These are phyloP conservation scores for Alauda arvensis DNA, from an alignment of 2,797 vertebrate species.

Conservation along the genomic window DNA sequence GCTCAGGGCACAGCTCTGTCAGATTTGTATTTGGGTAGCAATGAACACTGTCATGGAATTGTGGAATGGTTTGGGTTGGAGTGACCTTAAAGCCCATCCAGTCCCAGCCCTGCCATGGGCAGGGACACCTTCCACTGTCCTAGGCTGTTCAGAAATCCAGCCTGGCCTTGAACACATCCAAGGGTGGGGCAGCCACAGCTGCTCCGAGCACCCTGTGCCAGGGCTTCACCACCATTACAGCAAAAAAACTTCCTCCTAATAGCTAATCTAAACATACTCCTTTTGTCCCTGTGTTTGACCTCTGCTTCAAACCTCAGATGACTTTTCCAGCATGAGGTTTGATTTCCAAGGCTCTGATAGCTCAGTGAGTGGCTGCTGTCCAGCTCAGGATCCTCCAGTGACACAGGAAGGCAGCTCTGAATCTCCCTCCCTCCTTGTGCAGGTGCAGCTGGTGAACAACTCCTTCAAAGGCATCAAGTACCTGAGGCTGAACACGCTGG, in stretches of 20 bases:
- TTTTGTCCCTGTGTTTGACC: neutral
- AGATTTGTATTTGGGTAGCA: neutral
- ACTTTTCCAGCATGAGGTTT: neutral
- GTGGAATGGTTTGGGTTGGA: neutral
- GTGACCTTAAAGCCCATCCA: neutral
- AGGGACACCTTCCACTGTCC: neutral
- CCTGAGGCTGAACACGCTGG: slow-evolving; percentile 90
- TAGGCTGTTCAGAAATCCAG: neutral
- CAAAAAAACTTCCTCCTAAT: neutral
- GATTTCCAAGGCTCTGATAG: neutral
- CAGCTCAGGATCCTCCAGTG: neutral
- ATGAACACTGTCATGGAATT: accelerated
- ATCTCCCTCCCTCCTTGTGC: neutral
- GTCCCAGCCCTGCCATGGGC: neutral
- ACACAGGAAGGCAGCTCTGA: neutral
- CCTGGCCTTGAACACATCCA: neutral
- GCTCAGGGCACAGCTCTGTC: neutral
- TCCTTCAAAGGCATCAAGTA: slow-evolving; percentile 98
- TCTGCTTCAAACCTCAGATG: neutral
- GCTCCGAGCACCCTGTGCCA: neutral
- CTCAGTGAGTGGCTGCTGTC: neutral
- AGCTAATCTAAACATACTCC: neutral
- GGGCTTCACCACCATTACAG: neutral
- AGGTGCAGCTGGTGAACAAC: slow-evolving; percentile 98
- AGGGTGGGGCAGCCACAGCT: neutral